Conservation (phyloP, 1,140 invertebrate species). For the Cydia strobilella region DNA sequence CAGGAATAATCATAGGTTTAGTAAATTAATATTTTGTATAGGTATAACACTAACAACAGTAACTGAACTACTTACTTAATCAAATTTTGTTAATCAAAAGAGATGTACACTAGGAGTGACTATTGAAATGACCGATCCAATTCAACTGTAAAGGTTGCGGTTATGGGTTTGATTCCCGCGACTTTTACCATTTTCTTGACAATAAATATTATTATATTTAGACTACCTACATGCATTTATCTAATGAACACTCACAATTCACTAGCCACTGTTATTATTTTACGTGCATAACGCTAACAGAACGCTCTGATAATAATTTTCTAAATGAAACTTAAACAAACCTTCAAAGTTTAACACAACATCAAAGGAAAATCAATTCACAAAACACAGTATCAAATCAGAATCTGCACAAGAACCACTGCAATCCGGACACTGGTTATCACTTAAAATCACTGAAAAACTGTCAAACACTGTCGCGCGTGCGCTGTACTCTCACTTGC, state of each 20-base stretch:
- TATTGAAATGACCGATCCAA: neutral
- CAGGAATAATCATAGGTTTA: no score
- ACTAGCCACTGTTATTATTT: neutral
- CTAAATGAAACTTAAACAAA: conserved; percentile 19
- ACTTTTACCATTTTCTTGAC: neutral
- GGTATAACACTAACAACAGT: no score
- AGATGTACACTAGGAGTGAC: neutral
- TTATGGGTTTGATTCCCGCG: neutral
- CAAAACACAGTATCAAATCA: conserved; percentile 27
- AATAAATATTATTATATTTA: neutral
- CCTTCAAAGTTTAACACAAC: conserved; percentile 26
- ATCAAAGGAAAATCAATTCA: neutral
- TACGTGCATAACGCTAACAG: neutral
- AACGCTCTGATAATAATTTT: conserved; percentile 16
- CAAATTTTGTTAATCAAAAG: neutral
- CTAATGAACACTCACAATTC: neutral
- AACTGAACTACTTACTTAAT: no score
- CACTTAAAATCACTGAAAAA: conserved; percentile 17
- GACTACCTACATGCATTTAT: neutral
- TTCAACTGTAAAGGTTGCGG: neutral
- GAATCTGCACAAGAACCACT: conserved; percentile 40
- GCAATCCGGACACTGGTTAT: conserved; percentile 58
- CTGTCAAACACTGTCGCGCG: conserved; percentile 26
- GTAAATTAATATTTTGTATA: no score
- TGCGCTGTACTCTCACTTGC: conserved; percentile 42